Conservation (phyloP, 2,113 vertebrate species). For the Calidris pygmaea region DNA sequence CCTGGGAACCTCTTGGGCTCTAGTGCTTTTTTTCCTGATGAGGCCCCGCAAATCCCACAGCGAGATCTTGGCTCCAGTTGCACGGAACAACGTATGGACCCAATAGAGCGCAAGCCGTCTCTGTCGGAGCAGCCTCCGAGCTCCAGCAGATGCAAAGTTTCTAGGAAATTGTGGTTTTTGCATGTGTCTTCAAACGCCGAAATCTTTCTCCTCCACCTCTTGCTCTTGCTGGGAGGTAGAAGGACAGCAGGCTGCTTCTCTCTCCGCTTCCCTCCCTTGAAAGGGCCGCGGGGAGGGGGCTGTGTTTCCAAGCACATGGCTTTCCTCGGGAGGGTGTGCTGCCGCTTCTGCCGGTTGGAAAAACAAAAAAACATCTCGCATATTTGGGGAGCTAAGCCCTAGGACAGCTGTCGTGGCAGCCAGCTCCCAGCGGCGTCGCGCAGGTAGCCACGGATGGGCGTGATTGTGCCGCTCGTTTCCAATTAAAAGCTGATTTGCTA, state of each 20-base stretch:
- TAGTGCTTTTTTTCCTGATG: background rate
- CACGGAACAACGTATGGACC: background rate
- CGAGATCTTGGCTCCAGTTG: background rate
- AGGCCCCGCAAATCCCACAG: background rate
- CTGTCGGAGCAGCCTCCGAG: background rate
- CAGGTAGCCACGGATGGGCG: background rate
- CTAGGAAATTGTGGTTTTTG: slow-evolving; percentile 20
- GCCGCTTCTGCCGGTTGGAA: background rate
- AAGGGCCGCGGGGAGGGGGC: background rate
- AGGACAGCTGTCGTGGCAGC: background rate
- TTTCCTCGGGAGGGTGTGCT: background rate
- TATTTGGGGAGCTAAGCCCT: background rate
- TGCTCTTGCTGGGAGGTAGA: background rate
- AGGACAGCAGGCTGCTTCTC: background rate
- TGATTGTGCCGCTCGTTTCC: background rate
- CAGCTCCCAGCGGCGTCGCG: accelerated
- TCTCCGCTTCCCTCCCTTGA: background rate
- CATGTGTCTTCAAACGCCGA: background rate
- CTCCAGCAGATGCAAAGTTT: slow-evolving; percentile 45
- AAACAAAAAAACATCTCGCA: accelerated
- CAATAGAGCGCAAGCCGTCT: background rate
- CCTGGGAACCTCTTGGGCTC: background rate
- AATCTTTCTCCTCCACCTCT: background rate
- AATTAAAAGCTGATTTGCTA: slow-evolving; percentile 25
- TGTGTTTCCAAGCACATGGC: background rate